A percentile compares a stretch with the other conserved stretches of the same genome.
Evolutionary conservation across 2,797 vertebrate genomes (phyloP).

Genomic region (Taeniopygia guttata): DNA sequence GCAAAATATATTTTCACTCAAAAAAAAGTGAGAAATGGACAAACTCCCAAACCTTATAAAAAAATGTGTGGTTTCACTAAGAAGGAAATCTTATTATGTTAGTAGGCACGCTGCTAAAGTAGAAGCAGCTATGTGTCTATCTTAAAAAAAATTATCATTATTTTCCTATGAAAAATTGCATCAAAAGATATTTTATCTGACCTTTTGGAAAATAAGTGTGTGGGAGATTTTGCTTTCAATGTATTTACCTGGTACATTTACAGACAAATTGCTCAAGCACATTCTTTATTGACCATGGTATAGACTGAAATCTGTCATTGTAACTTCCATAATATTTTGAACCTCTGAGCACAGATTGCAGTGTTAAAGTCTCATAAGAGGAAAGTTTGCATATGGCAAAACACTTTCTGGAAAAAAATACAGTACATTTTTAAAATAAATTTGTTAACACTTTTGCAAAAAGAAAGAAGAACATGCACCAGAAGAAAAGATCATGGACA

Average conservation of each 20-base stretch:
- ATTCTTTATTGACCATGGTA: neutral
- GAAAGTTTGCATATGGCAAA: neutral
- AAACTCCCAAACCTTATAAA: neutral
- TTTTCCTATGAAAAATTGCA: neutral
- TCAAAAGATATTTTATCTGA: neutral
- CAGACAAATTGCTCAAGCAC: neutral
- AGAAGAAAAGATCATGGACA: neutral
- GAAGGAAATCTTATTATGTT: fast-evolving
- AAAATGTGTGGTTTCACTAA: neutral
- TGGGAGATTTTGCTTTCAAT: neutral
- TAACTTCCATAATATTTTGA: neutral
- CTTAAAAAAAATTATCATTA: neutral
- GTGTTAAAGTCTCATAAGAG: neutral
- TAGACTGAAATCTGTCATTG: neutral
- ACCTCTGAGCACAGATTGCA: neutral
- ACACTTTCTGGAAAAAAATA: neutral
- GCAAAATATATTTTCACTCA: neutral
- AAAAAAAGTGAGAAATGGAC: neutral
- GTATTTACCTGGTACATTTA: neutral
- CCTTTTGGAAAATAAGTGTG: neutral
- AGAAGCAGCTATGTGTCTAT: neutral
- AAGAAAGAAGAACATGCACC: neutral
- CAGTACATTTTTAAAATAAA: neutral
- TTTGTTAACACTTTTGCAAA: fast-evolving
- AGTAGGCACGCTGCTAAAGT: neutral